A percentile compares a stretch with the other conserved stretches of the same genome.
These are phyloP conservation scores for Steinernema scapterisci DNA, from an alignment of 2,888 invertebrate genomes.

Conservation along the genomic window DNA sequence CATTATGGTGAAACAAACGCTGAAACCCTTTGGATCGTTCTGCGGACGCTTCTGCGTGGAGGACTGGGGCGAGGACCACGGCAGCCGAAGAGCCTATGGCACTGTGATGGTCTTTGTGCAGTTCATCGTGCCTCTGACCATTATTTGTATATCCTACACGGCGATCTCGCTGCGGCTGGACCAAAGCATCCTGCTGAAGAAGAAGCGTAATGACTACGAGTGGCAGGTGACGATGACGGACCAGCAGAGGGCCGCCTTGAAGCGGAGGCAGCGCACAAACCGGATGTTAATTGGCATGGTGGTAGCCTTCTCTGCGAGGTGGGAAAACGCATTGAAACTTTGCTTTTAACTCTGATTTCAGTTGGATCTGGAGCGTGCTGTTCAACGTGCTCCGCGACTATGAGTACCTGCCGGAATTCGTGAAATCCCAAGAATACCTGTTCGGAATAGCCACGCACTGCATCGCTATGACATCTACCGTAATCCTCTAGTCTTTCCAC, in stretches of 20 bases:
- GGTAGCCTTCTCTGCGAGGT: constrained; percentile 58
- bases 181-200: constrained; percentile 60
- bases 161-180: constrained; percentile 63
- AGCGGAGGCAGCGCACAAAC: constrained; percentile 63
- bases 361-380: constrained; percentile 63
- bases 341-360: constrained; percentile 35
- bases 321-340: neutral
- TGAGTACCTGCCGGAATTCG: constrained; percentile 56
- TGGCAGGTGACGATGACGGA: constrained; percentile 58
- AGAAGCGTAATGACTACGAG: constrained; percentile 53
- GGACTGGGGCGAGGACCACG: constrained; percentile 50
- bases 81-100: constrained; percentile 56
- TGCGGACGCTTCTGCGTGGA: constrained; percentile 61
- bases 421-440: constrained; percentile 61
- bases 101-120: constrained; percentile 60
- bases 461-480: constrained; percentile 66
- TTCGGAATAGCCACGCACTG: constrained; percentile 65
- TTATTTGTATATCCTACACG: constrained; percentile 64
- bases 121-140: constrained; percentile 62
- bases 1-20: constrained; percentile 58
- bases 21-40: constrained; percentile 55
- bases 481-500: too few relatives aligned
- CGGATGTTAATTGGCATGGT: constrained; percentile 66
- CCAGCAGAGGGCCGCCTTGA: constrained; percentile 61
- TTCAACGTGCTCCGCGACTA: constrained; percentile 65